Base-by-base conservation (phyloP, 2,888 invertebrate genomes). In the Parnassius apollo region DNA sequence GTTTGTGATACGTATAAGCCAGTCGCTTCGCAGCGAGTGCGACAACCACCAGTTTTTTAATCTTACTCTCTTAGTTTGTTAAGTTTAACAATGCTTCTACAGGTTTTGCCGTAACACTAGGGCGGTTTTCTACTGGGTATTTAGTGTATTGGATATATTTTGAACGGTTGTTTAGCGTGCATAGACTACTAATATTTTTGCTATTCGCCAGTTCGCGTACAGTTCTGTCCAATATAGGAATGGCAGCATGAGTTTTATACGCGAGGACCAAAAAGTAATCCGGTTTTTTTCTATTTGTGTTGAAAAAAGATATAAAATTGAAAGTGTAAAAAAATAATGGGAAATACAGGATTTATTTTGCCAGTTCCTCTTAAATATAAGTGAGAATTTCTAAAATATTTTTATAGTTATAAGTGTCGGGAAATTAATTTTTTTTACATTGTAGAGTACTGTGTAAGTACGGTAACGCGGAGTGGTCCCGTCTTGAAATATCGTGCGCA, bases 301-400 rank as follows among this genome's bases (percentile, higher is more conserved):
- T 78, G 71, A 76, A 74, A 76, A 74, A 65, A 56, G 55, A 49
- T 44, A 35, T 13, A 13, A 48, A 54, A 53, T 48, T 35, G 50
- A 11, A 12, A 53, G 44, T 35, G 8, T 42, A 68, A 66, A 25
- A 25, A 70, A 67, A 65, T 68, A 70, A 67, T 70, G 76, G 82
- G 78, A 75, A 78, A 85, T 87, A 87, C 88, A 88, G 86, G 87
- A 90, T 91, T 91, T 89, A 82, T 91, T 90, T 91, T 88, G 90
- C 91, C 91, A 91, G 91, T 91, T 91, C 91, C 91, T 91, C 87
- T 86, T 90, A 86, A 86, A 83, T 86, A 83, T 91, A 91, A 91
- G 91, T 90, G 88, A 90, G 89, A 91, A 88, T 91, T 90, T 89
- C 88, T 90, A 86, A 83, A 86, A 88, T 88, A 90, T 90, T 89